Evolutionary conservation across 2,113 vertebrate genomes (phyloP), one percentile per base, ranked within the genome.

Genomic region (Crypturellus undulatus): DNA sequence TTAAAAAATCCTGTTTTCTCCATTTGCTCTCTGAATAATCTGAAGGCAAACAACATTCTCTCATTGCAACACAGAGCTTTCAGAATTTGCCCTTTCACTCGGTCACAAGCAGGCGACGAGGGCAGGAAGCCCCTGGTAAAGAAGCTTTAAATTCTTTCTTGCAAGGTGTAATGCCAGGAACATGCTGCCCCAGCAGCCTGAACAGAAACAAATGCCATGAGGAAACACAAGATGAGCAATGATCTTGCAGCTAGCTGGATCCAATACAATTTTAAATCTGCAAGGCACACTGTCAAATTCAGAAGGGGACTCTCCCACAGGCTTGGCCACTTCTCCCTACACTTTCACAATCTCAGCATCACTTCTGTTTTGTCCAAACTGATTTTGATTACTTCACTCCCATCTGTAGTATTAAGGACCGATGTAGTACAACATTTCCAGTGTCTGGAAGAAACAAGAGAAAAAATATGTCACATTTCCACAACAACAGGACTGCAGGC

Each of bases 361-460:
- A 12, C 32, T 87, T 34, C 28, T 49, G 2, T 26, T 68, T 78
- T 80, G 71, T 51, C 47, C 56, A 45, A 42, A 17, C 19, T 68
- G 52, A 71, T 56, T 25, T 84, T 36, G 42, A 45, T 75, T 73
- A 45, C 49, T 80, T 79, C 45, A 30, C 13, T 86, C 36, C 47
- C 30, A 20, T 42, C 42, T 0, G 0, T 17, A 25, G 7, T 81
- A 70, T 38, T 73, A 90, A 17, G 22, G 60, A 38, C n/a, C 7
- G 2, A 86, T 17, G n/a, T 11, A 30, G 24, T 43, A 11, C 26
- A 69, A 34, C 25, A 63, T 56, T 70, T 62, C 11, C 30, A 45
- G 43, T 4, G 12, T 25, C 16, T 60, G 38, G 60, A 80, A 81
- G 60, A 92, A 93, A 87, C 21, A 78, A 56, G 68, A 9, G 7